Conservation (phyloP, 92 coral and sea anemone genomes). For the Desmophyllum pertusum region DNA sequence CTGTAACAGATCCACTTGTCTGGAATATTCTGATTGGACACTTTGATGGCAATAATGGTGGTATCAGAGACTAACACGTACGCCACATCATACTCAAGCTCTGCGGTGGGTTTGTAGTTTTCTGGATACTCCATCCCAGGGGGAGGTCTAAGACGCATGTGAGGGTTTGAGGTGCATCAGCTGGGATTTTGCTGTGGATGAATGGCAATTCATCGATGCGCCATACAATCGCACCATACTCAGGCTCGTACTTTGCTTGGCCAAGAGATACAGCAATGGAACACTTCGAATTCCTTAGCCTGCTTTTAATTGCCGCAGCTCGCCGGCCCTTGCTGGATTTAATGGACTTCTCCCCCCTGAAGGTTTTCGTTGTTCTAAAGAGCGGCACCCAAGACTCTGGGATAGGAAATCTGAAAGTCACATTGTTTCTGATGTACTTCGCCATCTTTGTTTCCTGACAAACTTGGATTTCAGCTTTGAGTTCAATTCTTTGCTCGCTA, state of each 20-base stretch:
- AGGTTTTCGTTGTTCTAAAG: constrained; percentile 79
- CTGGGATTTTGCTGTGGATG: constrained; percentile 92
- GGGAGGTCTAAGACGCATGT: constrained; percentile 79
- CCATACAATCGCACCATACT: constrained; percentile 92
- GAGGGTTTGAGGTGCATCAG: constrained; percentile 93
- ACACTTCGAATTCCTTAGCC: constrained; percentile 83
- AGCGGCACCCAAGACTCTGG: constrained; percentile 98
- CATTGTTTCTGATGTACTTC: constrained; percentile 90
- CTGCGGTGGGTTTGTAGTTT: constrained; percentile 84
- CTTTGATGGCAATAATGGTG: constrained; percentile 91
- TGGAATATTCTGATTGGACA: constrained; percentile 88
- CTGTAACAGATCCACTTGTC: constrained; percentile 93
- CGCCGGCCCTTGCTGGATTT: constrained; percentile 88
- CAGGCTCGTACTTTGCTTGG: constrained; percentile 91
- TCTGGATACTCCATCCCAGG: constrained; percentile 88
- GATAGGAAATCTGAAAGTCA: constrained; percentile 87
- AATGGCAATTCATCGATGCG: constrained; percentile 85
- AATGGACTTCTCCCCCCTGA: constrained; percentile 93
- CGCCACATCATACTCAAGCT: constrained; percentile 88
- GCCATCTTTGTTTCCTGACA: constrained; percentile 92
- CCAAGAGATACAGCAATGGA: constrained; percentile 91
- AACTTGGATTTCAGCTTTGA: constrained; percentile 92
- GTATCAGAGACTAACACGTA: constrained; percentile 94
- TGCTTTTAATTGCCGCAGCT: constrained; percentile 88
- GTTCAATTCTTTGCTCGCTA: constrained; percentile 87